phyloP scores from a whole-genome alignment of 2,888 invertebrate species.

The Sphinx pinastri region DNA sequence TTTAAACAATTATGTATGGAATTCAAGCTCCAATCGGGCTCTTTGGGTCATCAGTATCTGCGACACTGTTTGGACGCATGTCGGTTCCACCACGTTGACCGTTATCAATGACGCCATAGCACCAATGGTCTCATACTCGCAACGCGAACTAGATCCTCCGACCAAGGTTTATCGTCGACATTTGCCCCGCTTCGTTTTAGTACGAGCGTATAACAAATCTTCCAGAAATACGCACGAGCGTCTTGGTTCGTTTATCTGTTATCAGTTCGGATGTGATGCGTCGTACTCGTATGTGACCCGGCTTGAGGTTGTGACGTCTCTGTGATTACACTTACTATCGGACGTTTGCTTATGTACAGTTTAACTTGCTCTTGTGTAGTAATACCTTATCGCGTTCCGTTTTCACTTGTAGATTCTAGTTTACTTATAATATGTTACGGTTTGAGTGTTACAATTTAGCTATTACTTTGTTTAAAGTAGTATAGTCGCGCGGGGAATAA shows the following conservation, averaged over 20 bases:
- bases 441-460: not conserved
- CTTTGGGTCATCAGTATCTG: conserved; percentile 6
- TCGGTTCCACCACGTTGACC: not conserved
- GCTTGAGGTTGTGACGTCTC: conserved; percentile 51
- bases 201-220: conserved; percentile 49
- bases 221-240: conserved; percentile 59
- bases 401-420: not conserved
- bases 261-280: conserved; percentile 59
- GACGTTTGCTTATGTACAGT: conserved; percentile 8
- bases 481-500: not conserved
- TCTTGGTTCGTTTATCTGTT: conserved; percentile 54
- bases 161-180: conserved; percentile 60
- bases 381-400: conserved; percentile 9
- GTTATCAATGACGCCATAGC: not conserved
- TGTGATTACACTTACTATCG: conserved; percentile 38
- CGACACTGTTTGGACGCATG: not conserved
- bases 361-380: conserved; percentile 16
- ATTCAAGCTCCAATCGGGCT: not conserved
- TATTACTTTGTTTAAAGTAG: too few relatives aligned
- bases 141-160: conserved; percentile 42
- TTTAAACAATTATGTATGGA: not conserved
- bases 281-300: conserved; percentile 56
- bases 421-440: not conserved
- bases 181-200: conserved; percentile 54
- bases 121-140: conserved; percentile 2